phyloP scores from a whole-genome alignment of 1,140 invertebrate species.

The Leptestheria dahalacensis region DNA sequence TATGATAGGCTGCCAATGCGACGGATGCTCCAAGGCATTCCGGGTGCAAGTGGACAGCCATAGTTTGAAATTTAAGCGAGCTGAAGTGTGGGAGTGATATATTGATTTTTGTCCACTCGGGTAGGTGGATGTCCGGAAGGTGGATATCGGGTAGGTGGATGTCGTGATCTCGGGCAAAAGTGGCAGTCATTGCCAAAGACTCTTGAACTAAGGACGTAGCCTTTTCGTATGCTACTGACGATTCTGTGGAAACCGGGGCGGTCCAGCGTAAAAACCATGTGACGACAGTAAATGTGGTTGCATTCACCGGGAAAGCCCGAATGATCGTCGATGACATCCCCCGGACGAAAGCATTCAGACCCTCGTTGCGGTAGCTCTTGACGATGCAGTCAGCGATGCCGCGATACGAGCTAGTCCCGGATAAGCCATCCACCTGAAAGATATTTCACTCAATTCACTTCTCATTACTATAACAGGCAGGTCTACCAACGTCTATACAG shows the following conservation, averaged over 20 bases:
- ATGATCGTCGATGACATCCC: conserved; percentile 60
- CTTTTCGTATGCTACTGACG: background rate
- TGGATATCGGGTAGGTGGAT: background rate
- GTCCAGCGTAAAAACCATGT: conserved; percentile 44
- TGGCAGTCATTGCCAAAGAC: background rate
- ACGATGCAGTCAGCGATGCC: conserved; percentile 53
- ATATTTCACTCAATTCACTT: background rate
- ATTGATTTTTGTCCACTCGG: conserved; percentile 2
- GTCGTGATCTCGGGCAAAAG: background rate
- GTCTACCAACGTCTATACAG: no score
- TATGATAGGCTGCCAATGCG: background rate
- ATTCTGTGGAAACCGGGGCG: background rate
- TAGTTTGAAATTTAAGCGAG: background rate
- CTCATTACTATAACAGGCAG: no score
- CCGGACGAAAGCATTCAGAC: conserved; percentile 44
- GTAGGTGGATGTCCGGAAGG: background rate
- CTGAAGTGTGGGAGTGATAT: background rate
- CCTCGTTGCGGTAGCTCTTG: conserved; percentile 50
- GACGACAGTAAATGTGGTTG: conserved; percentile 72
- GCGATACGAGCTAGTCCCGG: conserved; percentile 35
- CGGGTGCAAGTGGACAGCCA: background rate
- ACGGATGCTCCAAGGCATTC: background rate
- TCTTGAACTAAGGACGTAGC: background rate
- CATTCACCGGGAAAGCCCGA: conserved; percentile 82
- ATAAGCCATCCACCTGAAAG: conserved; percentile 19